Conservation (phyloP, 2,888 invertebrate genomes). For the Ormyrus nitidulus region DNA sequence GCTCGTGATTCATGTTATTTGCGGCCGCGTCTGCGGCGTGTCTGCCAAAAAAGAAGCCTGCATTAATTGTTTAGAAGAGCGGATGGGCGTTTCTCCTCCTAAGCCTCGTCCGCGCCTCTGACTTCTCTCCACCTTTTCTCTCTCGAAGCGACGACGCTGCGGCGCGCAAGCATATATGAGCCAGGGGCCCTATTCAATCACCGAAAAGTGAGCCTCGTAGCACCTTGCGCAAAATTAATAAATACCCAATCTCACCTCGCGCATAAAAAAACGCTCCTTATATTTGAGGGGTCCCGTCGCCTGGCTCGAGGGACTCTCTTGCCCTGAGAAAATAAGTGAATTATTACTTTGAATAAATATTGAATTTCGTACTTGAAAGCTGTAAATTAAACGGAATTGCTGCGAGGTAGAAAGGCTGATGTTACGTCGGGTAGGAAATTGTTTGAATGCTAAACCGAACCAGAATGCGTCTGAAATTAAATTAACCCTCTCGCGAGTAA, state of each 20-base stretch:
- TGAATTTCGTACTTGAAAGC: too few species aligned
- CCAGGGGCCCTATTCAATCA: constrained; percentile 63
- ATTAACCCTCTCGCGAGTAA: background rate
- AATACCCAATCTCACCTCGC: constrained; percentile 28
- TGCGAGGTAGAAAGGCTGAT: too few species aligned
- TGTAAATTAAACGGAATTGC: too few species aligned
- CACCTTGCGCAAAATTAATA: constrained; percentile 47
- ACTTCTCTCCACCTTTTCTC: constrained; percentile 47
- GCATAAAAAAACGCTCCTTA: background rate
- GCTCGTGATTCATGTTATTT: constrained; percentile 52
- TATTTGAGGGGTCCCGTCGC: too few species aligned
- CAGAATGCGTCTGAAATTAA: too few species aligned
- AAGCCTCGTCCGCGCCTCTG: constrained; percentile 47
- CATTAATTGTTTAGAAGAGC: constrained; percentile 55
- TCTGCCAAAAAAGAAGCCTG: constrained; percentile 23
- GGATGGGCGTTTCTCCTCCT: constrained; percentile 54
- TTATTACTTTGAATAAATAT: too few species aligned
- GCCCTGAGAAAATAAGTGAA: too few species aligned
- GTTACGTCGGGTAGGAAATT: too few species aligned
- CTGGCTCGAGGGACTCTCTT: too few species aligned
- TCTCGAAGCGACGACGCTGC: constrained; percentile 56
- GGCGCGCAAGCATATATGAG: constrained; percentile 59
- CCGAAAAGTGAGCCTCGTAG: constrained; percentile 55
- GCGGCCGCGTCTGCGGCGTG: constrained; percentile 21
- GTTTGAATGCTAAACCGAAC: too few species aligned